Evolutionary conservation across 2,113 vertebrate species (phyloP), one percentile per base, ranked within the genome.

Genomic region (Oplegnathus fasciatus): DNA sequence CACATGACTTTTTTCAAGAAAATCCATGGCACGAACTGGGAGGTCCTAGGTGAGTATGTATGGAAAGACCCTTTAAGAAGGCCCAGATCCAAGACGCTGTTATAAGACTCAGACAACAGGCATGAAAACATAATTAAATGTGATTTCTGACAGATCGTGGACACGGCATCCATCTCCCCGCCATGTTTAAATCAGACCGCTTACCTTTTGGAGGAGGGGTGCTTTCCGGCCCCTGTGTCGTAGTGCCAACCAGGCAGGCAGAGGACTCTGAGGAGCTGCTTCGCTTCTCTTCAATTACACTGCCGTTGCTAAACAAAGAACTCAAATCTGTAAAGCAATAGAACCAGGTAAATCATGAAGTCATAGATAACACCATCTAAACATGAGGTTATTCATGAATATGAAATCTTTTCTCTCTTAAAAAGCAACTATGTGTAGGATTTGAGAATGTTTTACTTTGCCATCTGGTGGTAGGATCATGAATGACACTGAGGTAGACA

Each of bases 161-260:
- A 34, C 20, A 32, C 22, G 1, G n/a, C 6, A 18, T 64, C 9
- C 11, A n/a, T 30, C 14, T 13, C 2, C 20, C 26, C 10, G 40
- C 8, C 11, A 32, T 73, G 5, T 57, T 73, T 4, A 5, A 67
- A 61, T 40, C 9, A 52, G 9, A 50, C 14, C 9, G 20, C 61
- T 82, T 65, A 98, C 98, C 96, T 93, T 91, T 96, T 91, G 95
- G 94, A 78, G 92, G 40, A 34, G 91, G 5, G 8, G 88, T 64
- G 84, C 86, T 93, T 4, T 98, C 97, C 0, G 74, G 32, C 34
- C 91, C 93, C 14, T 94, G 95, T 17, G 98, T 99, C 14, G 98
- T 99, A 1, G 98, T 99, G 88, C 98, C 98, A 5, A 98, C 98
- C 58, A 94, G 62, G 10, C 98, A 99, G 8, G 95, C 87, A 1